A percentile compares a stretch with the other conserved stretches of the same genome.
These are phyloP conservation scores for Fragum sueziense DNA, from an alignment of 2,888 invertebrate species.

Conservation along the genomic window DNA sequence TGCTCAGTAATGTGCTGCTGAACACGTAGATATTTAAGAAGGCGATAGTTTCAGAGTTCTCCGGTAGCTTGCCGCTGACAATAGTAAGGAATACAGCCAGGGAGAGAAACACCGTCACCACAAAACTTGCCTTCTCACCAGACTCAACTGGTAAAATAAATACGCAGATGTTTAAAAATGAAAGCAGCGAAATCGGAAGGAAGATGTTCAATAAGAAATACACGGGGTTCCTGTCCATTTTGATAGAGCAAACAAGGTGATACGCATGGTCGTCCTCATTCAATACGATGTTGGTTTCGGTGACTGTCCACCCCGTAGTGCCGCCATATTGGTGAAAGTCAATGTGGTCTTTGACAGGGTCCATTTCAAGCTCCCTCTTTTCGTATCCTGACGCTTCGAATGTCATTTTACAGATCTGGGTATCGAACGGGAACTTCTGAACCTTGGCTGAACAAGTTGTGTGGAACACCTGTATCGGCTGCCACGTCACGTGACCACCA, in stretches of 20 bases:
- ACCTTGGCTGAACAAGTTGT: slow-evolving; percentile 49
- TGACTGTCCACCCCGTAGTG: slow-evolving; percentile 48
- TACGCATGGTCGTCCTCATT: background rate
- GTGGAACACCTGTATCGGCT: slow-evolving; percentile 44
- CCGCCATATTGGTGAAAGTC: slow-evolving; percentile 42
- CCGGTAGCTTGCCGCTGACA: slow-evolving; percentile 55
- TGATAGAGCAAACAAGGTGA: slow-evolving; percentile 46
- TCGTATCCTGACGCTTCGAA: slow-evolving; percentile 47
- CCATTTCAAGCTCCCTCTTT: slow-evolving; percentile 31
- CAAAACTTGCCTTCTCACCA: slow-evolving; percentile 57
- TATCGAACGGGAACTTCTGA: slow-evolving; percentile 55
- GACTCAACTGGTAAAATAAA: slow-evolving; percentile 56
- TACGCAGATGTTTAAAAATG: slow-evolving; percentile 56
- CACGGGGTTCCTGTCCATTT: slow-evolving; percentile 41
- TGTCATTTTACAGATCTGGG: slow-evolving; percentile 44
- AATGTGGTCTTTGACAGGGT: slow-evolving; percentile 22
- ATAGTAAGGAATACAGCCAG: slow-evolving; percentile 59
- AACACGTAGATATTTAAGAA: slow-evolving; percentile 53
- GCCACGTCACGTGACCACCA: slow-evolving; percentile 42
- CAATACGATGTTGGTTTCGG: slow-evolving; percentile 23
- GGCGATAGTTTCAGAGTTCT: slow-evolving; percentile 49
- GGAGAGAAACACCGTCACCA: slow-evolving; percentile 57
- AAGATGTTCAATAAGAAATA: slow-evolving; percentile 58
- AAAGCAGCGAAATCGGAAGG: slow-evolving; percentile 48
- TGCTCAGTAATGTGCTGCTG: slow-evolving; percentile 45